A percentile compares a stretch with the other conserved stretches of the same genome.
These are phyloP conservation scores for Amblyopsis rosae DNA, from an alignment of 2,113 vertebrate species.

Conservation along the genomic window DNA sequence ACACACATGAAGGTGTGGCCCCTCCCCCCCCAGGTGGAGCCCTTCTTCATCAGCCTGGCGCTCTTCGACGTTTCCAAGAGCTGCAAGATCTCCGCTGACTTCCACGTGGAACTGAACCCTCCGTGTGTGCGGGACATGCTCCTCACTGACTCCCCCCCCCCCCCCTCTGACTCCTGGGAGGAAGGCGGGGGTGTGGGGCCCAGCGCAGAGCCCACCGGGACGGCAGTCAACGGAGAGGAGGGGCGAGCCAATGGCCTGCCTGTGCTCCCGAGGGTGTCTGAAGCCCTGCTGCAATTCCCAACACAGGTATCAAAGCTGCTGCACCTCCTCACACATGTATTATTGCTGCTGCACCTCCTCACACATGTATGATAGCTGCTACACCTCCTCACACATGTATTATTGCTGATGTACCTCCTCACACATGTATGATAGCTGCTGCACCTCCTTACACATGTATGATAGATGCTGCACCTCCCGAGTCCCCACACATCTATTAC, in stretches of 20 bases:
- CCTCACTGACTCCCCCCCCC: conserved; percentile 48
- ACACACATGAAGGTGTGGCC: neutral
- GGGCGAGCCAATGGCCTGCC: conserved; percentile 58
- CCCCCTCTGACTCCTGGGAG: conserved; percentile 51
- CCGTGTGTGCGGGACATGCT: conserved; percentile 87
- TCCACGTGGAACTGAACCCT: conserved; percentile 92
- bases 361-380: too few species aligned
- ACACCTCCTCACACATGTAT: too few species aligned
- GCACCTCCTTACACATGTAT: too few species aligned
- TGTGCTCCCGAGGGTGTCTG: conserved; percentile 79
- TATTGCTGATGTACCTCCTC: too few species aligned
- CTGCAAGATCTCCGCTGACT: conserved; percentile 96
- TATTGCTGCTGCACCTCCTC: too few species aligned
- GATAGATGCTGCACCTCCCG: too few species aligned
- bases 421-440: too few species aligned
- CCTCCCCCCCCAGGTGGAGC: conserved; percentile 84
- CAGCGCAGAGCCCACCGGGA: conserved; percentile 30
- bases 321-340: too few species aligned
- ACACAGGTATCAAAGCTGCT: conserved; percentile 76
- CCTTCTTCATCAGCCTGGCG: conserved; percentile 93
- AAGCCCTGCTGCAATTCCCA: conserved; percentile 82
- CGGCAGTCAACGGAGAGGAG: conserved; percentile 53
- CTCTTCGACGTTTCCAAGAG: conserved; percentile 91
- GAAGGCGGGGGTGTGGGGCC: conserved; percentile 26
- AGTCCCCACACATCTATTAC: too few species aligned